A percentile compares a stretch with the other conserved stretches of the same genome.
Conservation (phyloP, 2,888 invertebrate species). For the Bruchidius siliquastri region DNA sequence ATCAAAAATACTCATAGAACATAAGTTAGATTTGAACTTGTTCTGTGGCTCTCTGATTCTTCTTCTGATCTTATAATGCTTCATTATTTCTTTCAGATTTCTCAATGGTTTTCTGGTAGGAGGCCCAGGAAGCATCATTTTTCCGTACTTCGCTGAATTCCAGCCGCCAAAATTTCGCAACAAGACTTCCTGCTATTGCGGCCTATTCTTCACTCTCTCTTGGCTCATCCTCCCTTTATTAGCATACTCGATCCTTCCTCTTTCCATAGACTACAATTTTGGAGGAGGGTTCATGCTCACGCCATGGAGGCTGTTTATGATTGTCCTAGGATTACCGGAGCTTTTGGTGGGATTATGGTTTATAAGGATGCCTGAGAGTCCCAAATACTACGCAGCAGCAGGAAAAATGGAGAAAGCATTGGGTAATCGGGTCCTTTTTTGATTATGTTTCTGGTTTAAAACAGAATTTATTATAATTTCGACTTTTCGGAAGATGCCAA, state of each 20-base stretch:
- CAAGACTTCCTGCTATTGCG: slow-evolving; percentile 58
- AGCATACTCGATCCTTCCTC: slow-evolving; percentile 35
- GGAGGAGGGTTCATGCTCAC: slow-evolving; percentile 51
- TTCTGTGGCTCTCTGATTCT: too few relatives aligned
- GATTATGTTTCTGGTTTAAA: too few relatives aligned
- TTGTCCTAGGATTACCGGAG: slow-evolving; percentile 62
- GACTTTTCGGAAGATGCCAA: too few relatives aligned
- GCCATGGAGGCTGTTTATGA: slow-evolving; percentile 72
- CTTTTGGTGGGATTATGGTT: slow-evolving; percentile 54
- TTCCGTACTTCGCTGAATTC: slow-evolving; percentile 63
- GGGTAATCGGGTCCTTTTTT: slow-evolving; percentile 11
- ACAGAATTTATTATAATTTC: too few relatives aligned
- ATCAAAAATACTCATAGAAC: too few relatives aligned
- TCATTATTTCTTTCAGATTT: slow-evolving; percentile 45
- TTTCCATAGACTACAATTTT: slow-evolving; percentile 23
- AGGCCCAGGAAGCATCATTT: slow-evolving; percentile 43
- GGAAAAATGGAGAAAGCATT: slow-evolving; percentile 59
- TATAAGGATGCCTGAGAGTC: slow-evolving; percentile 68
- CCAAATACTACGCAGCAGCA: slow-evolving; percentile 66
- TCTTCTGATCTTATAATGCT: too few relatives aligned
- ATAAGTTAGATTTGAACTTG: too few relatives aligned
- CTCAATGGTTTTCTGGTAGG: slow-evolving; percentile 56
- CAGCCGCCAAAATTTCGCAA: slow-evolving; percentile 56
- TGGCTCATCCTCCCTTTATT: slow-evolving; percentile 61
- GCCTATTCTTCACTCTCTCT: slow-evolving; percentile 60